A percentile compares a stretch with the other conserved stretches of the same genome.
phyloP scores from a whole-genome alignment of 2,113 vertebrate genomes.

The Phasianus colchicus region DNA sequence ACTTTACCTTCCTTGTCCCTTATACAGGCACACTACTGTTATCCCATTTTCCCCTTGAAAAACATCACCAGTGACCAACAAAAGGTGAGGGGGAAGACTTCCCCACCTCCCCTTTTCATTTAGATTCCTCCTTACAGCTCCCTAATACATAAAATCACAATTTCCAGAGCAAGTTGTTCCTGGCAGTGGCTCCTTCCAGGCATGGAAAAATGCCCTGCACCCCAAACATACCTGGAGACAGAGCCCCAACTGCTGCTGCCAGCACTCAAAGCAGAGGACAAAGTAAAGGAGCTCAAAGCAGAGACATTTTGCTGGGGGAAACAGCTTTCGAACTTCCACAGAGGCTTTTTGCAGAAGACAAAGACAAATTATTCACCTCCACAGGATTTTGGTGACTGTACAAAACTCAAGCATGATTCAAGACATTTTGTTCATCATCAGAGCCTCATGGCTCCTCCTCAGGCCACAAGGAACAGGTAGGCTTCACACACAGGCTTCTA shows the following conservation, averaged over 20 bases:
- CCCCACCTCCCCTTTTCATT: background rate
- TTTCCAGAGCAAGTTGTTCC: background rate
- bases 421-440: background rate
- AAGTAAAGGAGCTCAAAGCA: background rate
- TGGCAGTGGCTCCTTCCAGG: background rate
- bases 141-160: background rate
- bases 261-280: background rate
- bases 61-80: background rate
- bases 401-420: background rate
- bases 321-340: background rate
- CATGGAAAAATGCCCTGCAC: fast-evolving
- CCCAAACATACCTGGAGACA: background rate
- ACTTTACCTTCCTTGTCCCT: background rate
- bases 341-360: background rate
- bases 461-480: no score
- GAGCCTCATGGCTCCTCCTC: background rate
- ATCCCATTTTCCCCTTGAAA: background rate
- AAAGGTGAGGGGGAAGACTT: background rate
- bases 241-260: background rate
- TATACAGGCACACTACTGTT: background rate
- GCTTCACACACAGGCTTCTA: no score
- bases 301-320: background rate
- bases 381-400: no score
- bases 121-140: background rate
- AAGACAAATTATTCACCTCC: background rate